Percentiles rank a stretch among this genome's conserved stretches.
These are phyloP conservation scores for Germaria angustata DNA, from an alignment of 2,888 invertebrate species.

Conservation along the genomic window DNA sequence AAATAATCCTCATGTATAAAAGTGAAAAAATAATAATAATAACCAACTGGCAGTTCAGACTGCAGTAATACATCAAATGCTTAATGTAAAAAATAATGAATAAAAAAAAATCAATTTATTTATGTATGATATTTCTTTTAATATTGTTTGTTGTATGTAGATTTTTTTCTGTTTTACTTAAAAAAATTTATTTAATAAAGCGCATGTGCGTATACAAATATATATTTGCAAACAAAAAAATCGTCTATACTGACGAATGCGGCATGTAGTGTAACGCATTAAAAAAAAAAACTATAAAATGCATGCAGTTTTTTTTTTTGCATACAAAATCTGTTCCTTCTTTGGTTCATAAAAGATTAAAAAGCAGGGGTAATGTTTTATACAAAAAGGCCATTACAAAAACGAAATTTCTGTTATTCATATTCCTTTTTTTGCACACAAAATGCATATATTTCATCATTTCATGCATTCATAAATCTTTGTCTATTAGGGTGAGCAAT, in stretches of 20 bases:
- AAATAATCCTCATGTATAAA: background rate
- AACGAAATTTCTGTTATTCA: conserved; percentile 22
- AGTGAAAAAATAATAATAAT: conserved; percentile 2
- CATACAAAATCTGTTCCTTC: conserved; percentile 14
- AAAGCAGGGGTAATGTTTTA: background rate
- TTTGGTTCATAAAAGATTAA: background rate
- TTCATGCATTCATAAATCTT: background rate
- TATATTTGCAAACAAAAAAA: background rate
- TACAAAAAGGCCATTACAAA: conserved; percentile 10
- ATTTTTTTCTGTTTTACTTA: conserved; percentile 9
- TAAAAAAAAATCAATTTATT: conserved; percentile 43
- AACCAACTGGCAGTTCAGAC: conserved; percentile 53
- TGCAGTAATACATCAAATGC: conserved; percentile 66
- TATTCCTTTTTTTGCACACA: conserved; percentile 15
- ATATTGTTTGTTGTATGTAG: conserved; percentile 3
- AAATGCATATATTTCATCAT: conserved; percentile 49
- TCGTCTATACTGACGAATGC: conserved; percentile 6
- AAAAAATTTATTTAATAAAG: conserved; percentile 29
- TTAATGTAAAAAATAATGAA: conserved; percentile 32
- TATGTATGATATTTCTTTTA: conserved; percentile 43
- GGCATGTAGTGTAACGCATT: conserved; percentile 20
- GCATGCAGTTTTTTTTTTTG: conserved; percentile 32
- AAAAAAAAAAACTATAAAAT: conserved; percentile 39
- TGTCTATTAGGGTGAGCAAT: conserved; percentile 2
- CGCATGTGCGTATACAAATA: conserved; percentile 58